Conservation (phyloP, 2,797 vertebrate genomes). For the Gymnothorax reevesii region DNA sequence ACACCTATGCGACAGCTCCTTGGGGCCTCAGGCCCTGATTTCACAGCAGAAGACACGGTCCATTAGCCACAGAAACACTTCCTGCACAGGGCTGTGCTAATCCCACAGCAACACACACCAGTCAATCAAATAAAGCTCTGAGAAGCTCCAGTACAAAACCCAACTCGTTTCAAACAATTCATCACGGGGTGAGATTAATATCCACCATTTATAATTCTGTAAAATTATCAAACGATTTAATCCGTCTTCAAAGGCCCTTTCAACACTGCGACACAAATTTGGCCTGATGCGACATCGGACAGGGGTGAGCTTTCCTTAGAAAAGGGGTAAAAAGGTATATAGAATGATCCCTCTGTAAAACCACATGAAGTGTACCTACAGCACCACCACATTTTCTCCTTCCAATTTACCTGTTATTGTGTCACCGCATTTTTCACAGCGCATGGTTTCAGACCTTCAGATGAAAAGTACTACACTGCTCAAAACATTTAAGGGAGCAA, state of each 20-base stretch:
- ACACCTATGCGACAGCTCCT: constrained; percentile 51
- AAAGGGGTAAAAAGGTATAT: background rate
- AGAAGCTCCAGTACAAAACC: constrained; percentile 46
- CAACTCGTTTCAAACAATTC: constrained; percentile 55
- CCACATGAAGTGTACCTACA: background rate
- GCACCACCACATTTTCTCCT: too few relatives aligned
- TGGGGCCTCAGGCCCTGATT: constrained; percentile 54
- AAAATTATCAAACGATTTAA: background rate
- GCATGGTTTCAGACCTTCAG: too few relatives aligned
- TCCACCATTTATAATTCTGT: constrained; percentile 49
- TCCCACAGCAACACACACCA: constrained; percentile 61
- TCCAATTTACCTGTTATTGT: too few relatives aligned
- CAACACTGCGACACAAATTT: background rate
- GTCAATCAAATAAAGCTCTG: constrained; percentile 63
- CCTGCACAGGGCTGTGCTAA: constrained; percentile 57
- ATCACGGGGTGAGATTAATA: constrained; percentile 63
- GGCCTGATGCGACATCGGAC: background rate
- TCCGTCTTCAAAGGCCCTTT: background rate
- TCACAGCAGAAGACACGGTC: constrained; percentile 61
- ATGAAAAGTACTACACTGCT: too few relatives aligned
- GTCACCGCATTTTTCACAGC: too few relatives aligned
- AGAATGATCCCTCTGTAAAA: background rate
- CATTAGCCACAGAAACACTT: constrained; percentile 66
- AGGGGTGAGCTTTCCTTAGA: background rate
- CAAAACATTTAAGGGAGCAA: too few relatives aligned